Percentiles rank a stretch among this genome's conserved stretches.
Conservation (phyloP, 1,140 invertebrate genomes). For the Heliothis virescens region DNA sequence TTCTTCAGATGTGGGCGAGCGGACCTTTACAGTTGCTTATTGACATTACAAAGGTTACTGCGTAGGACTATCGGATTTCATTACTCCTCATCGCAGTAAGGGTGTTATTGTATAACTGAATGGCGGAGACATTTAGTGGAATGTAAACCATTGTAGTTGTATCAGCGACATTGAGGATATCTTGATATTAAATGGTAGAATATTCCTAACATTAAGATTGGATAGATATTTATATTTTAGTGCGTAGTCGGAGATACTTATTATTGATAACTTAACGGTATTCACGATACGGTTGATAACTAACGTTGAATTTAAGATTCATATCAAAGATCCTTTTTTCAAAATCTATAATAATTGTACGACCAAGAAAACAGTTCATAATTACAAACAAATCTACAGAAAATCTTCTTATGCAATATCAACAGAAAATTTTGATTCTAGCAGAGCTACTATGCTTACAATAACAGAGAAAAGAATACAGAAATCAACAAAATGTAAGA, state of each 20-base stretch:
- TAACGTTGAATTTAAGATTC: background rate
- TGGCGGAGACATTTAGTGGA: conserved; percentile 13
- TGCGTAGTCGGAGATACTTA: background rate
- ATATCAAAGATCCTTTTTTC: too few species aligned
- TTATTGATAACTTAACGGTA: conserved; percentile 1
- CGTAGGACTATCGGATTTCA: conserved; percentile 16
- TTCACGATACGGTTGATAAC: background rate
- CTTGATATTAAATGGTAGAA: conserved; percentile 11
- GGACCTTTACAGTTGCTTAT: conserved; percentile 29
- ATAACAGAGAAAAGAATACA: background rate
- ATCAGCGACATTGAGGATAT: background rate
- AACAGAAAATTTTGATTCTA: too few species aligned
- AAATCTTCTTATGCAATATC: too few species aligned
- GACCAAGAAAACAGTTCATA: too few species aligned
- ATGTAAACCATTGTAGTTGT: conserved; percentile 21
- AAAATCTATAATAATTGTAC: background rate
- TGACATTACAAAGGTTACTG: conserved; percentile 31
- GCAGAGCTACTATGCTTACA: too few species aligned
- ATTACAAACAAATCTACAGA: too few species aligned
- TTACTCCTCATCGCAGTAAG: conserved; percentile 12
- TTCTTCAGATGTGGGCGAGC: conserved; percentile 19
- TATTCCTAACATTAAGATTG: conserved; percentile 14
- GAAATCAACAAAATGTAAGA: background rate
- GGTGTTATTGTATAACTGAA: conserved; percentile 21
- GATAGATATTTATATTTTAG: background rate